Percentiles rank a stretch among this genome's conserved stretches.
These are phyloP conservation scores for Marronus borbonicus DNA, from an alignment of 2,888 invertebrate species.

Conservation along the genomic window DNA sequence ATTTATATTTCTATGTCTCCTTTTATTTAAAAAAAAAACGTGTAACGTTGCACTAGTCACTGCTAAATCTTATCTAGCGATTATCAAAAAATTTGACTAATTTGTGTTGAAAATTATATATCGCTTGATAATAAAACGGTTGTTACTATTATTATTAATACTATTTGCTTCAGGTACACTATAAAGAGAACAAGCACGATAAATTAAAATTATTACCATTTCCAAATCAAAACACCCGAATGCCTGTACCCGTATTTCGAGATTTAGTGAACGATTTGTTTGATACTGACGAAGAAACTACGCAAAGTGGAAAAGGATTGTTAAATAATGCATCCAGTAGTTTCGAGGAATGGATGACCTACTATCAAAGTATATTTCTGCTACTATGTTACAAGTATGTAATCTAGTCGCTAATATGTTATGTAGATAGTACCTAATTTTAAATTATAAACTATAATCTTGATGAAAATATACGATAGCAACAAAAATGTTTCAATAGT, in stretches of 20 bases:
- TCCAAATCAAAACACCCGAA: background rate
- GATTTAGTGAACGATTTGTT: background rate
- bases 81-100: no score
- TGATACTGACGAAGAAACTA: background rate
- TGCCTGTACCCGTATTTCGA: conserved; percentile 5
- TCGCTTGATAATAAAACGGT: no score
- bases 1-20: no score
- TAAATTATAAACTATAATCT: background rate
- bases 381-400: conserved; percentile 19
- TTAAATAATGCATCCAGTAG: background rate
- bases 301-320: background rate
- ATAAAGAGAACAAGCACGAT: background rate
- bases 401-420: background rate
- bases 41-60: no score
- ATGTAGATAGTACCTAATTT: background rate
- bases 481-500: background rate
- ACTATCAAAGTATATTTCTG: background rate
- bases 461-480: no score
- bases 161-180: conserved; percentile 24
- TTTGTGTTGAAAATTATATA: no score
- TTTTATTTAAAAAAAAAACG: no score
- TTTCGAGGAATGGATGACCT: background rate
- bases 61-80: no score
- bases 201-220: conserved; percentile 26
- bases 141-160: no score